Base-by-base conservation (phyloP, 2,888 invertebrate genomes). In the Anodontia alba region DNA sequence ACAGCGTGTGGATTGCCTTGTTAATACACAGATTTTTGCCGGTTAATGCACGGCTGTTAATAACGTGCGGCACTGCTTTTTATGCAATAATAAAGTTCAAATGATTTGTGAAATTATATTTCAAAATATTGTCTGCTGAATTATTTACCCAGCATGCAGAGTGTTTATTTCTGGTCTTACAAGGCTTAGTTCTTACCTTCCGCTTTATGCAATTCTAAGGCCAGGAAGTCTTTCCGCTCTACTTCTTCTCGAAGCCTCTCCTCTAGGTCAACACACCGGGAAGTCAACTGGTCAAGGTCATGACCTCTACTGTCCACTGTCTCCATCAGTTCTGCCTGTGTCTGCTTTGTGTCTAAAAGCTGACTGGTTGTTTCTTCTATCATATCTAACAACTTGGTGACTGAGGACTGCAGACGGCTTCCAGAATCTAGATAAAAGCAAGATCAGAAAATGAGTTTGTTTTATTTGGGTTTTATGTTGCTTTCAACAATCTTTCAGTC, bases 111-210 rank as follows among this genome's bases (percentile, higher is more conserved):
- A n/a, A n/a, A n/a, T n/a, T n/a, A n/a, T n/a, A n/a, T n/a, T n/a
- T n/a, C n/a, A n/a, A n/a, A n/a, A n/a, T n/a, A n/a, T n/a, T n/a
- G n/a, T n/a, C n/a, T n/a, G n/a, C n/a, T n/a, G n/a, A n/a, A n/a
- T n/a, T n/a, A n/a, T n/a, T n/a, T n/a, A n/a, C n/a, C n/a, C n/a
- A n/a, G n/a, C n/a, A n/a, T n/a, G n/a, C n/a, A n/a, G n/a, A n/a
- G n/a, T n/a, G n/a, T n/a, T n/a, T n/a, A n/a, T n/a, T n/a, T n/a
- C n/a, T n/a, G n/a, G n/a, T n/a, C n/a, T n/a, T n/a, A n/a, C n/a
- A n/a, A n/a, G n/a, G n/a, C n/a, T n/a, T n/a, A n/a, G n/a, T n/a
- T 73, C 81, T 71, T 86, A 94, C 94, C 94, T 89, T 94, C 93
- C 20, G 94, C 93, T 78, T 93, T 94, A 80, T 94, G 91, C 7